Percentiles rank a stretch among this genome's conserved stretches.
Evolutionary conservation across 2,888 invertebrate species (phyloP).

Genomic region (Mechanitis mazaeus): DNA sequence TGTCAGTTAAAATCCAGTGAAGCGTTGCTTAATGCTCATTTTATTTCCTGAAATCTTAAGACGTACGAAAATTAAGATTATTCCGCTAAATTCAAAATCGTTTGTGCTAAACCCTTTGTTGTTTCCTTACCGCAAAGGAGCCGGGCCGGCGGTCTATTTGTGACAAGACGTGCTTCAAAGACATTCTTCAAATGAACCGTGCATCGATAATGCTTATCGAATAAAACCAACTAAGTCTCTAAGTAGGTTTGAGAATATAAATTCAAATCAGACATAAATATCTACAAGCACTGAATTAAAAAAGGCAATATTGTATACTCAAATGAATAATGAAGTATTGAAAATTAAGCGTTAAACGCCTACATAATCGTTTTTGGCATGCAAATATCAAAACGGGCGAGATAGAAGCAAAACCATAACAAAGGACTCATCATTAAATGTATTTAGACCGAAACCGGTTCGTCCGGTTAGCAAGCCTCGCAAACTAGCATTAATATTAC

Average conservation of each 20-base stretch:
- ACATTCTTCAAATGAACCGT: conserved; percentile 43
- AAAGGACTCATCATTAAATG: conserved; percentile 6
- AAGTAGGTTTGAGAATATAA: not conserved
- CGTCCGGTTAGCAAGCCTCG: conserved; percentile 3
- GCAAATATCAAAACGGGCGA: not conserved
- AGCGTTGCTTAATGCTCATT: not conserved
- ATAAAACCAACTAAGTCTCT: conserved; percentile 7
- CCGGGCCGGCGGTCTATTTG: conserved; percentile 32
- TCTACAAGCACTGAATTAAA: too few relatives aligned
- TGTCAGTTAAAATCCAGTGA: not conserved
- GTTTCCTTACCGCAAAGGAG: conserved; percentile 27
- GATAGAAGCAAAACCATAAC: conserved; percentile 1
- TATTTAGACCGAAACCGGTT: conserved; percentile 5
- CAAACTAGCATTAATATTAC: conserved; percentile 9
- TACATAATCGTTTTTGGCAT: not conserved
- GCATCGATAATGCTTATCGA: conserved; percentile 22
- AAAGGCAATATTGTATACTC: too few relatives aligned
- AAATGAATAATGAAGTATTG: too few relatives aligned
- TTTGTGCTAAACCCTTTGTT: conserved; percentile 33
- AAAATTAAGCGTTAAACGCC: too few relatives aligned
- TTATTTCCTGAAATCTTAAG: conserved; percentile 12
- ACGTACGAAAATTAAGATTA: conserved; percentile 37
- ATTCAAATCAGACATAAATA: not conserved
- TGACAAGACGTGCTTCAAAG: conserved; percentile 43
- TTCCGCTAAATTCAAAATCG: conserved; percentile 40